Evolutionary conservation across 2,113 vertebrate species (phyloP).

Genomic region (Mustela nigripes): DNA sequence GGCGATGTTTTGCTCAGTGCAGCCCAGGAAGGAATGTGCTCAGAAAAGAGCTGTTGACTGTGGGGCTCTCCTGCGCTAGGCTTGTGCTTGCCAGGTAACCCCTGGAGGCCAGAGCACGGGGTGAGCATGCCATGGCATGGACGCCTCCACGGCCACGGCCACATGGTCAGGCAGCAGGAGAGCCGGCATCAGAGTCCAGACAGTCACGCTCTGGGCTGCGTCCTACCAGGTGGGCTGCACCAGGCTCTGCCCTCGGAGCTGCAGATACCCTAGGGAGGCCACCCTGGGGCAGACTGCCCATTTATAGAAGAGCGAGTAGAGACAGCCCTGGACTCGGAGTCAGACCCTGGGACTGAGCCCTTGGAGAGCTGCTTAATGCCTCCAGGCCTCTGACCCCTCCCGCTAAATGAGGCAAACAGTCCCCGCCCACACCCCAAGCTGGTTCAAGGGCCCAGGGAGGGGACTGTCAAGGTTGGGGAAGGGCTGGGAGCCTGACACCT

Average conservation of each 20-base stretch:
- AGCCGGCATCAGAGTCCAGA: neutral
- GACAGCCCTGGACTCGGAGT: neutral
- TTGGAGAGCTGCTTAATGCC: neutral
- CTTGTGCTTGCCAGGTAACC: neutral
- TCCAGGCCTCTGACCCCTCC: neutral
- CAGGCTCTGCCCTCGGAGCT: neutral
- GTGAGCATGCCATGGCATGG: rapidly evolving
- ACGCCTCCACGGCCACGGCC: neutral
- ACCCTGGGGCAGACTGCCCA: neutral
- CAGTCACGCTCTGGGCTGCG: neutral
- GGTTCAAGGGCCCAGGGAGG: neutral
- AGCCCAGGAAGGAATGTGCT: neutral
- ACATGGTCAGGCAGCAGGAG: neutral
- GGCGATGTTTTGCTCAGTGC: no score
- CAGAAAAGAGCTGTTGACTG: neutral
- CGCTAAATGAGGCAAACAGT: neutral
- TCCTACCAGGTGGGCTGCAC: neutral
- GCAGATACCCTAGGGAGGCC: neutral
- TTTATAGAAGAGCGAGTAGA: neutral
- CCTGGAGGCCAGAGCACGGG: neutral
- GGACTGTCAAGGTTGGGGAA: neutral
- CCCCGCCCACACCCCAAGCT: neutral
- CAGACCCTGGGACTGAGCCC: neutral
- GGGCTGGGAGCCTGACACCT: neutral
- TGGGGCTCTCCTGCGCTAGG: neutral